phyloP scores from a whole-genome alignment of 2,888 invertebrate species.

The Drosophila melanosoma region DNA sequence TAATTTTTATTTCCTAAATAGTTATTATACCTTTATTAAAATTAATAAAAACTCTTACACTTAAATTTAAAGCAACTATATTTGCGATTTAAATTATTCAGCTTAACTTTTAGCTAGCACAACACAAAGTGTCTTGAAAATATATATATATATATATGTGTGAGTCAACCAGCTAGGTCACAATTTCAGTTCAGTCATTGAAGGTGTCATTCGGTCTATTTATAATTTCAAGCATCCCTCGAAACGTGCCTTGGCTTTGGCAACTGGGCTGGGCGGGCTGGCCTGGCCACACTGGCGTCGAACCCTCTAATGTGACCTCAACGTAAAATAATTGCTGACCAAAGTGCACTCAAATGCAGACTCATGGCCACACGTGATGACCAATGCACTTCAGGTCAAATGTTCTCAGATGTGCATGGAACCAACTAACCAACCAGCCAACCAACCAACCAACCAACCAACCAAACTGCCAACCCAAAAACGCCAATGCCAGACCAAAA shows the following conservation, averaged over 20 bases:
- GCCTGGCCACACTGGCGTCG: conserved; percentile 49
- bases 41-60: neutral
- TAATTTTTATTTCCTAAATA: neutral
- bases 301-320: conserved; percentile 80
- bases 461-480: conserved; percentile 16
- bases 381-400: conserved; percentile 80
- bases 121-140: neutral
- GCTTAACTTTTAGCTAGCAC: neutral
- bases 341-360: conserved; percentile 80
- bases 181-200: neutral
- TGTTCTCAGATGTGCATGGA: conserved; percentile 58
- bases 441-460: conserved; percentile 17
- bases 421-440: conserved; percentile 20
- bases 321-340: conserved; percentile 83
- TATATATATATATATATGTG: neutral
- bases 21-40: neutral
- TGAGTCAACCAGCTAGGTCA: neutral
- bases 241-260: conserved; percentile 49
- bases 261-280: conserved; percentile 24
- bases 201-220: neutral
- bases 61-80: neutral
- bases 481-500: neutral
- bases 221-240: conserved; percentile 41
- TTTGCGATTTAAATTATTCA: neutral
- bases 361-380: conserved; percentile 80